Base-by-base conservation (phyloP, 2,113 vertebrate genomes). In the Dipodomys stephensi region DNA sequence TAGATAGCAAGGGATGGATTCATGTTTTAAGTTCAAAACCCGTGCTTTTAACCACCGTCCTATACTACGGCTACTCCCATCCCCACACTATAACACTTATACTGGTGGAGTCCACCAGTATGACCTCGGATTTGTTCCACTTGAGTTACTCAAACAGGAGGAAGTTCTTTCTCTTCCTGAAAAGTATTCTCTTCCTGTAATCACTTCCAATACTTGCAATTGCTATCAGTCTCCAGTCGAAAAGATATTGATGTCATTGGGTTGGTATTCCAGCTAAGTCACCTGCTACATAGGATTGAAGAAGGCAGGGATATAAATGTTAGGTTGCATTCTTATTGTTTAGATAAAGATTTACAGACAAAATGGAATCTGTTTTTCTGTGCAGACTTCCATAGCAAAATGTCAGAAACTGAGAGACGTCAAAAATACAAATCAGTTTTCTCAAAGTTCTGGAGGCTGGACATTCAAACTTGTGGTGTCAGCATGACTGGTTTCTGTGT, bases 51-150 rank as follows among this genome's bases (percentile, higher is more conserved):
- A 79, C 11, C 10, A 74, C 27, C 23, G 13, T 25, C 5, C 39
- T 20, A 3, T 35, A 25, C 35, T 32, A 4, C 19, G 27, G 7
- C 16, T 30, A 25, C 30, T 23, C 19, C 4, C 12, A 27, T 22
- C 13, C 5, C 25, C 1, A 10, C 23, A 0, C 60, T 1, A n/a
- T 46, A 6, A 30, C 20, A 3, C 0, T 9, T 12, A 3, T 83
- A n/a, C n/a, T n/a, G n/a, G n/a, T 16, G 19, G 49, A 6, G 19
- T 23, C 44, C 32, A 39, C 8, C 62, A 10, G 2, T 32, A 19
- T 0, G 2, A 10, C 22, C 4, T 8, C 25, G 80, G 19, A 46
- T 39, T 23, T 69, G 2, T 32, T 74, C 65, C 13, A 32, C 8
- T 44, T 81, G 64, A 22, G 16, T n/a, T 79, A 7, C 53, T 81